Base-by-base conservation (phyloP, 2,888 invertebrate genomes). In the Mythimna albipuncta region DNA sequence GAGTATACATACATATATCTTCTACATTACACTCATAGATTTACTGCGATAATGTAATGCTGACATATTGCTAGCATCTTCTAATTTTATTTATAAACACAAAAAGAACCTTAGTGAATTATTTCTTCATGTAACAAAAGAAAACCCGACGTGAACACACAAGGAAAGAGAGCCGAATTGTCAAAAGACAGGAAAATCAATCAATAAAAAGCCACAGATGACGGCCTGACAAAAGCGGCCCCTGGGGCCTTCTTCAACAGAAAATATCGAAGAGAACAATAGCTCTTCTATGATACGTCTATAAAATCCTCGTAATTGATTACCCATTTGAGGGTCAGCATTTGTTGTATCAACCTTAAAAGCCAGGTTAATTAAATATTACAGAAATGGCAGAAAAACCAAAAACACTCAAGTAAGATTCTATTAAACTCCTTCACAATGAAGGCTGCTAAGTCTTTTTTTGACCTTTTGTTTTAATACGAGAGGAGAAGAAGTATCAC, bases 141-240 rank as follows among this genome's bases (percentile, higher is more conserved):
- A 55, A 64, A 67, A 52, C 59, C 47, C 57, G 16, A 66, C 58
- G 32, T 64, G 72, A 68, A 44, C 74, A 69, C 58, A 65, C 54
- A 69, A 69, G 72, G 54, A 79, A 65, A 63, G 64, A 54, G 64
- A 74, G 61, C n/a, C 41, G 55, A 64, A 79, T 74, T 64, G 63
- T 79, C 74, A 79, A 68, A 74, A 73, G 74, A 41, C 57, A 77
- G 57, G 67, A 77, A 78, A 77, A 78, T 79, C 77, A 78, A 77
- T 79, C 79, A 77, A 77, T 74, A 68, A 79, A 77, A 73, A 67
- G 66, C 59, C 59, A 73, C 54, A 63, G 50, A 73, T 74, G 74
- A 67, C 67, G 67, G 59, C 50, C 68, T 68, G 50, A 77, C 79
- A 77, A 74, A 62, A 74, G 64, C 50, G 74, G 59, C 13, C 79